These are phyloP conservation scores for Dipus sagitta DNA, from an alignment of 2,797 vertebrate genomes.

Conservation along the genomic window DNA sequence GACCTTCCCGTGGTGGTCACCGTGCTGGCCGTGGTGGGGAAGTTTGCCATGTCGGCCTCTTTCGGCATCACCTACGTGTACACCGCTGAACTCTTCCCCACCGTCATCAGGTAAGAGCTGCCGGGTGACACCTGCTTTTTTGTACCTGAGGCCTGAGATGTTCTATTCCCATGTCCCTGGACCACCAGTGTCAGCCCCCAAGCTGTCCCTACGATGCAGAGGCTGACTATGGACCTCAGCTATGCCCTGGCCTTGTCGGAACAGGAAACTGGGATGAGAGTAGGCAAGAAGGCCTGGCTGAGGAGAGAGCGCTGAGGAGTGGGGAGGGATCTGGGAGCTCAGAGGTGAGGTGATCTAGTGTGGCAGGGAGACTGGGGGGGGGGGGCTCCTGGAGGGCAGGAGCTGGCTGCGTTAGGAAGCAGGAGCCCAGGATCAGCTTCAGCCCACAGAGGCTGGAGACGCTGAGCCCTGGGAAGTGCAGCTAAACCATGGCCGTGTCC, in stretches of 20 bases:
- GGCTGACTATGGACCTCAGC: too few relatives aligned
- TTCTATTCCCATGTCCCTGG: too few relatives aligned
- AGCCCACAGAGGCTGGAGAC: not conserved
- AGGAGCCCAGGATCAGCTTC: accelerated
- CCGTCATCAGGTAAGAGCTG: conserved; percentile 88
- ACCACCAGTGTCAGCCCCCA: too few relatives aligned
- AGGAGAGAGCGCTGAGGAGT: accelerated
- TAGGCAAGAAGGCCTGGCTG: not conserved
- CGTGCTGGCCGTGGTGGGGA: conserved; percentile 90
- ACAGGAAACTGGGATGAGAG: not conserved
- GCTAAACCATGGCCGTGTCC: not conserved
- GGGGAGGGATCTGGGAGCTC: not conserved
- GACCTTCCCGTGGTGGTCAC: conserved; percentile 89
- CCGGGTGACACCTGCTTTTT: too few relatives aligned
- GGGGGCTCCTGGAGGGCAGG: not conserved
- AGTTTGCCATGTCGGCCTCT: conserved; percentile 88
- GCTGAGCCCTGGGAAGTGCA: not conserved
- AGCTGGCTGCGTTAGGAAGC: not conserved
- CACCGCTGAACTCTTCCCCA: conserved; percentile 93
- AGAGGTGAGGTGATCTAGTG: not conserved
- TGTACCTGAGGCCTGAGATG: too few relatives aligned
- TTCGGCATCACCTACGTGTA: conserved; percentile 92
- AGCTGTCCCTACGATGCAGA: too few relatives aligned
- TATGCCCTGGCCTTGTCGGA: not conserved
- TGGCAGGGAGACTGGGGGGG: not conserved